Base-by-base conservation (phyloP, 1,140 invertebrate genomes). In the Coenobita brevimanus region DNA sequence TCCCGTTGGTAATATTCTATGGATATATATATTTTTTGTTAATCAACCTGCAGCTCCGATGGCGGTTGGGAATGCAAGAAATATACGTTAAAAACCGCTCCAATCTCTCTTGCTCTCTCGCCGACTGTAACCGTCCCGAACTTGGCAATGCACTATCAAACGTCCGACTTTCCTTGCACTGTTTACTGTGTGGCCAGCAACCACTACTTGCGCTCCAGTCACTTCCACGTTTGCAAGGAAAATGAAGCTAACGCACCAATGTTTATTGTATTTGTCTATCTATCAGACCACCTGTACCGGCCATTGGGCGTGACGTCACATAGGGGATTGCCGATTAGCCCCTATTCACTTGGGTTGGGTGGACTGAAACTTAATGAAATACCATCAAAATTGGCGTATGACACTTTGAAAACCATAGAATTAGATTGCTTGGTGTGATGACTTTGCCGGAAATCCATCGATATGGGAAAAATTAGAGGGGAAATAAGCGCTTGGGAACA, bases 251-350 rank as follows among this genome's bases (percentile, higher is more conserved):
- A 87, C 85, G 85, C 85, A 81, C 85, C 85, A 87, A 87, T 87
- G 85, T 87, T 87, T 87, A 87, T 87, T 87, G 85, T 87, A 87
- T 87, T 87, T 87, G 76, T 87, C 85, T 87, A 87, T 87, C 85
- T 87, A 87, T 87, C 85, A 87, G 85, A 87, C 85, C 85, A 87
- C 85, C 85, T 87, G 85, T 87, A 87, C 85, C 85, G 76, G 76
- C 85, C 85, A 87, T 87, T 87, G 85, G 85, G 78, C 76, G 85
- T 87, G 85, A 87, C 85, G 85, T 87, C 85, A 87, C 85, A 38
- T 36, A 27, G 33, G 24, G n/a, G 15, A 64, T 60, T 87, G 85
- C 85, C 85, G 80, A 46, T 80, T 81, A 43, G 36, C 43, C 17
- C 27, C 33, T 60, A 80, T 57, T 27, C 54, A 30, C 33, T 30